Evolutionary conservation across 30 jellyfish, hydroid and myxozoan genomes (phyloP).

Genomic region (Mastigias papua): DNA sequence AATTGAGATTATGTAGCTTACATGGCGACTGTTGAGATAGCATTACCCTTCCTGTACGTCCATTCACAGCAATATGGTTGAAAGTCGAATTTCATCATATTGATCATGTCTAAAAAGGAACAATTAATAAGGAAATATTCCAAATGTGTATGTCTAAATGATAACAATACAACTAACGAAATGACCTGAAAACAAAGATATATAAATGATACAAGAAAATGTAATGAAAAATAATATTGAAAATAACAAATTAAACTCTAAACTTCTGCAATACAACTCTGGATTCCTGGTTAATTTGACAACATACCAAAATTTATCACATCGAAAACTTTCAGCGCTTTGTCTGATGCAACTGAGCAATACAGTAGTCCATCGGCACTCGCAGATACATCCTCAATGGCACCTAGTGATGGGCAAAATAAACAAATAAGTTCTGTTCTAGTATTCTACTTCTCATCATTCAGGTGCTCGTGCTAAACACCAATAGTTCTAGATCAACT

Average conservation of each 20-base stretch:
- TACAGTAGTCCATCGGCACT: conserved; percentile 92
- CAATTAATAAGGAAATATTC: too few species aligned
- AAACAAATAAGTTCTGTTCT: not conserved
- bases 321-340: conserved; percentile 95
- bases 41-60: conserved; percentile 93
- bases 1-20: conserved; percentile 47
- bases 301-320: conserved; percentile 93
- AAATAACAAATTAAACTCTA: too few species aligned
- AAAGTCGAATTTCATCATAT: conserved; percentile 86
- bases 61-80: conserved; percentile 84
- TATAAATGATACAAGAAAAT: too few species aligned
- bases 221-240: too few species aligned
- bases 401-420: conserved; percentile 67
- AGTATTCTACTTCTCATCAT: not conserved
- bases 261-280: not conserved
- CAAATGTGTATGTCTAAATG: not conserved
- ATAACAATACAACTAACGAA: not conserved
- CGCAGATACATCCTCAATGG: conserved; percentile 78
- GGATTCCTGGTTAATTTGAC: not conserved
- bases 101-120: conserved; percentile 88
- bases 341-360: conserved; percentile 90
- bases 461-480: not conserved
- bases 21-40: conserved; percentile 92
- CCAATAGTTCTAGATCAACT: not conserved
- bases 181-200: too few species aligned